Evolutionary conservation across 2,797 vertebrate species (phyloP), one percentile per base, ranked within the genome.

Genomic region (Cirrhinus mrigala): DNA sequence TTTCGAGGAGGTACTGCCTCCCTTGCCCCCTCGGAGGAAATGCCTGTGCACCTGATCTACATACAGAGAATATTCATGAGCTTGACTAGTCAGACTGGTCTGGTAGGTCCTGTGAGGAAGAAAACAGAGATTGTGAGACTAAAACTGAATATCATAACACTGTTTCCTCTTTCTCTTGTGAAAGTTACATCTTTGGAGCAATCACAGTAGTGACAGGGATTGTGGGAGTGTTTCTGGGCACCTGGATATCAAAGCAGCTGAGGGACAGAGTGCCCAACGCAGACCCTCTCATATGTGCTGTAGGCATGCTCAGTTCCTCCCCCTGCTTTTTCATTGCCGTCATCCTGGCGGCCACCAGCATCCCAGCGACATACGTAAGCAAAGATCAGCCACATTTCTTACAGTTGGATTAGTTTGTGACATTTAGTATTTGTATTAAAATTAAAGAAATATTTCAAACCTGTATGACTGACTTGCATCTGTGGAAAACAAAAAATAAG

Each of bases 231-330:
- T 68, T 92, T 81, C 69, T 96, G 8, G 97, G 97, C 48, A 96
- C 96, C 3, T 80, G 62, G 87, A 90, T 94, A 4, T 95, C 97
- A 2, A 94, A 93, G 88, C 90, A 85, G 75, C 94, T 96, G 24
- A 94, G 95, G 90, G 94, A 94, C 83, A 94, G 89, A 56, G 93
- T 96, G 52, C 87, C 93, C 0, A 94, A 93, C 77, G 96, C 94
- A 0, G 98, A 98, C 89, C 97, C 97, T 0, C 89, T 98, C 86
- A 96, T 99, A 93, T 99, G 98, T 6, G 96, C 96, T 0, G 89
- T 91, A 22, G 97, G 97, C 86, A 95, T 98, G 93, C 93, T 98
- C 6, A 83, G 92, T 22, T 95, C 96, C 0, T 92, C 94, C 4
- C 94, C 96, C 12, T 97, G 95, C 92, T 93, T 98, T 89, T 97